These are phyloP conservation scores for Acanthochromis polyacanthus DNA, from an alignment of 2,113 vertebrate genomes.

Conservation along the genomic window DNA sequence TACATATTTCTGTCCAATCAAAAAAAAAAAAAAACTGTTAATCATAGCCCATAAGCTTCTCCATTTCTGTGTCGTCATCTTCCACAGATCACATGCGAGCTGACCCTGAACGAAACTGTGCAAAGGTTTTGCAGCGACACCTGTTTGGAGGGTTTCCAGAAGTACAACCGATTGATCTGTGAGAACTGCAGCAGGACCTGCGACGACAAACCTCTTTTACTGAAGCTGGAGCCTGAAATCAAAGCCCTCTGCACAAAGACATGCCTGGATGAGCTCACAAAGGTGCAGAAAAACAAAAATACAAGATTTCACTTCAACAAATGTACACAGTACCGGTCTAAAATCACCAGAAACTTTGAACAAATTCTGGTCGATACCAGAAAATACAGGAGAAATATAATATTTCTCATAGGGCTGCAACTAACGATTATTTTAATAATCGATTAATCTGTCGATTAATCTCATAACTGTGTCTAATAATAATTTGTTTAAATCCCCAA, in stretches of 20 bases:
- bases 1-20: neutral
- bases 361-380: too few relatives aligned
- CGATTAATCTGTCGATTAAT: too few relatives aligned
- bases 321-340: too few relatives aligned
- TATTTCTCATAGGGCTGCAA: too few relatives aligned
- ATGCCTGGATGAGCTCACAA: slow-evolving; percentile 87
- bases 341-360: too few relatives aligned
- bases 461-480: too few relatives aligned
- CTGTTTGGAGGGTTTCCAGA: slow-evolving; percentile 90
- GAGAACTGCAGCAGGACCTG: slow-evolving; percentile 88
- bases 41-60: neutral
- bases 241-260: slow-evolving; percentile 89
- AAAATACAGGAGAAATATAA: too few relatives aligned
- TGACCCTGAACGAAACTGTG: slow-evolving; percentile 87
- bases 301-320: too few relatives aligned
- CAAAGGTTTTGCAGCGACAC: slow-evolving; percentile 91
- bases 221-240: slow-evolving; percentile 86
- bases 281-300: slow-evolving; percentile 79
- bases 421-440: too few relatives aligned
- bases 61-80: neutral
- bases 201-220: slow-evolving; percentile 83
- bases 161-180: slow-evolving; percentile 89
- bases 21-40: too few relatives aligned
- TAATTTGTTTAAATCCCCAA: too few relatives aligned
- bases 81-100: slow-evolving; percentile 87